These are phyloP conservation scores for Malurus cyaneus DNA, from an alignment of 2,113 vertebrate species.

Conservation along the genomic window DNA sequence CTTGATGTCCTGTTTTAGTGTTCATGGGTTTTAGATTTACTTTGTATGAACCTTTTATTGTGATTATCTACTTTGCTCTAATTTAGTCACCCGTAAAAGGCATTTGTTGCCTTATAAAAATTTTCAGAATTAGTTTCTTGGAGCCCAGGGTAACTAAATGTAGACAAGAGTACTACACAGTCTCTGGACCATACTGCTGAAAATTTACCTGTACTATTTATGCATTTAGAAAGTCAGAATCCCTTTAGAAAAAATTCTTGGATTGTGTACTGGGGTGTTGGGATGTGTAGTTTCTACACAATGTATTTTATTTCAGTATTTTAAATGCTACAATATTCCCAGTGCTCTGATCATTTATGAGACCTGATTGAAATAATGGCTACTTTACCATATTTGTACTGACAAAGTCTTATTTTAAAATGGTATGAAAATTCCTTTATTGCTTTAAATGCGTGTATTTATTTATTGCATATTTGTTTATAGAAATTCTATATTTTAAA, in stretches of 20 bases:
- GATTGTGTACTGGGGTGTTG: not conserved
- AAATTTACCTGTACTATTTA: not conserved
- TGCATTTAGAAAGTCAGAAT: not conserved
- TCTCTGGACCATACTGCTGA: not conserved
- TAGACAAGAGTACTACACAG: not conserved
- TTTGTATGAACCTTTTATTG: not conserved
- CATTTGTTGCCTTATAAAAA: not conserved
- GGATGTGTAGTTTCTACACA: not conserved
- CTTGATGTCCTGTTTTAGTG: not conserved
- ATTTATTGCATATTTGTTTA: not conserved
- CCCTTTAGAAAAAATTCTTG: not conserved
- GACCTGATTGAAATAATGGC: not conserved
- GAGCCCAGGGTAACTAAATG: not conserved
- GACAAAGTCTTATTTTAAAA: not conserved
- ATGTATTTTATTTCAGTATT: not conserved
- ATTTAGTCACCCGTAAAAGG: not conserved
- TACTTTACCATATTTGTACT: not conserved
- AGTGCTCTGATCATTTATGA: not conserved
- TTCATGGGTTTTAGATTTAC: not conserved
- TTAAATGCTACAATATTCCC: not conserved
- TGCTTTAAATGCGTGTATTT: not conserved
- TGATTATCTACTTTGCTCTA: not conserved
- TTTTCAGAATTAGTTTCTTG: not conserved
- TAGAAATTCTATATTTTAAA: not conserved
- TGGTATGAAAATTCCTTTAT: rapidly evolving